Evolutionary conservation across 1,140 invertebrate species (phyloP), one percentile per base, ranked within the genome.

Genomic region (Lepidostoma basale): DNA sequence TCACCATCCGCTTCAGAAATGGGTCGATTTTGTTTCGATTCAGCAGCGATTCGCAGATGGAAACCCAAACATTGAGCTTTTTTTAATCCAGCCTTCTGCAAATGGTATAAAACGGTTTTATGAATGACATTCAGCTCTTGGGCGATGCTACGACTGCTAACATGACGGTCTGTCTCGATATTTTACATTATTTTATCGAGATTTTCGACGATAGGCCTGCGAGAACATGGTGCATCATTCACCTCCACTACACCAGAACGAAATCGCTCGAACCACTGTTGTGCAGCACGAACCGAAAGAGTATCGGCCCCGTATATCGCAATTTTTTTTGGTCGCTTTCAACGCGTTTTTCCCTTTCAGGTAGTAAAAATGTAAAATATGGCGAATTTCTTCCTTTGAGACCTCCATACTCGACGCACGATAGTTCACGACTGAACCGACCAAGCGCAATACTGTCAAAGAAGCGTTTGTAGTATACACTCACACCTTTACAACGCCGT

Each of bases 351-450:
- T 45, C 42, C 18, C 42, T 45, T 45, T 45, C 42, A 45, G 42
- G 42, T 45, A 45, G 42, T 45, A 45, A 45, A 45, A 45, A 45
- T 45, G 42, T 45, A 45, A 45, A 45, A 45, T 45, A 45, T 45
- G 42, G 42, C 42, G 42, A 45, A 45, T 45, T 45, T 45, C 42
- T 45, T 45, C 42, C 42, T 45, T 45, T 45, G 42, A 45, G 42
- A 45, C 42, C 42, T 45, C 42, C 42, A 45, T 45, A 45, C 42
- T 45, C 42, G 42, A 45, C 42, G 42, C 42, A 45, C 42, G 42
- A 45, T 45, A 45, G 42, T 39, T 72, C 68, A 28, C 63, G 72
- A 26, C 67, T 45, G 4, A 36, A 59, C 47, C 47, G 47, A 77
- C 74, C 44, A 78, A 73, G 67, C 60, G 30, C 18, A 59, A 36